phyloP scores from a whole-genome alignment of 2,797 vertebrate species.

The Acipenser oxyrinchus region DNA sequence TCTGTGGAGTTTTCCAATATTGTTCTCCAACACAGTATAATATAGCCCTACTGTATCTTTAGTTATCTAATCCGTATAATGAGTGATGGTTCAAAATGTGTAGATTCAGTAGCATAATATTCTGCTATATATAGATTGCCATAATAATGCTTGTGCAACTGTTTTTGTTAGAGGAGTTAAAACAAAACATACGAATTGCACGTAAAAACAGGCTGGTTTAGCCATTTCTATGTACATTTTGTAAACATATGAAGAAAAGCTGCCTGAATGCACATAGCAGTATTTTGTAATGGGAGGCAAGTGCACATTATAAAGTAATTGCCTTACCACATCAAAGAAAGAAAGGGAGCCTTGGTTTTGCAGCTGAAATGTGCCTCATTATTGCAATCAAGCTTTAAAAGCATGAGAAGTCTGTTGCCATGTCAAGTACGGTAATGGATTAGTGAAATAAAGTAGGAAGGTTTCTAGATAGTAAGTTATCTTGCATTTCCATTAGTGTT shows the following conservation, averaged over 20 bases:
- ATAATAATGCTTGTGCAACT: too few relatives aligned
- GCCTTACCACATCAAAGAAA: background rate
- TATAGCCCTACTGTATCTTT: too few relatives aligned
- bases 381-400: conserved; percentile 8
- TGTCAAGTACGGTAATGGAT: conserved; percentile 1
- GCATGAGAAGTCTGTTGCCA: background rate
- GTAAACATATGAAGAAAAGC: background rate
- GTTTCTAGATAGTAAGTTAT: conserved; percentile 7
- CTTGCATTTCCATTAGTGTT: conserved; percentile 7
- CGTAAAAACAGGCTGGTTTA: background rate
- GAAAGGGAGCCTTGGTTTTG: conserved; percentile 9
- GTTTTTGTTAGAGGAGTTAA: too few relatives aligned
- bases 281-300: background rate
- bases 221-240: background rate
- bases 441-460: conserved; percentile 12
- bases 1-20: too few relatives aligned
- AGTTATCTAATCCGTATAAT: too few relatives aligned
- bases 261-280: background rate
- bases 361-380: conserved; percentile 7
- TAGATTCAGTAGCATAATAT: too few relatives aligned
- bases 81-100: too few relatives aligned
- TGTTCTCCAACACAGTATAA: too few relatives aligned
- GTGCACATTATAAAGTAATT: conserved; percentile 3
- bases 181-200: too few relatives aligned
- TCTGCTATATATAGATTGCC: too few relatives aligned